These are phyloP conservation scores for Tretioscincus oriximinensis DNA, from an alignment of 2,113 vertebrate genomes.

Conservation along the genomic window DNA sequence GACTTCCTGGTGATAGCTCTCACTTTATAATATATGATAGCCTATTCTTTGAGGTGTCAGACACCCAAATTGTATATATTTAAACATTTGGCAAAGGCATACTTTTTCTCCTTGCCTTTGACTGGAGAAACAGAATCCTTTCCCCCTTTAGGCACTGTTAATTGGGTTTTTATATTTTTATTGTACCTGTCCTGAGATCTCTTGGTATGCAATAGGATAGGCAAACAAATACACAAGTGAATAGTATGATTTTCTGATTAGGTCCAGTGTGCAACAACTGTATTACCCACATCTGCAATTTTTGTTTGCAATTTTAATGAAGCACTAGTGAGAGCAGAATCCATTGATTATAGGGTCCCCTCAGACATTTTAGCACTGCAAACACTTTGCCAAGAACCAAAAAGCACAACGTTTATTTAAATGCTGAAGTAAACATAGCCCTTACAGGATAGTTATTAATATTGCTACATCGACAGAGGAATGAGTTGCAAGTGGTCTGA, in stretches of 20 bases:
- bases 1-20: too few species aligned
- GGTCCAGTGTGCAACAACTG: background rate
- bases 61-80: too few species aligned
- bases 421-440: background rate
- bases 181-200: too few species aligned
- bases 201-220: too few species aligned
- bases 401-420: background rate
- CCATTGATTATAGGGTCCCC: background rate
- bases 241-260: background rate
- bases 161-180: too few species aligned
- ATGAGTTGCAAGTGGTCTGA: background rate
- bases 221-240: background rate
- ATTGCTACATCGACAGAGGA: background rate
- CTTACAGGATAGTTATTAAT: background rate
- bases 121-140: too few species aligned
- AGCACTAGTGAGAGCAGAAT: background rate
- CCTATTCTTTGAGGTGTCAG: too few species aligned
- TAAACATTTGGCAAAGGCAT: too few species aligned
- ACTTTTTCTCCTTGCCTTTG: too few species aligned
- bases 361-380: background rate
- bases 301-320: background rate
- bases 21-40: too few species aligned
- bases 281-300: background rate
- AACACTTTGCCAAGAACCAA: background rate
- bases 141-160: too few species aligned